Conservation (phyloP, 2,888 invertebrate species). For the Cataglyphis albicans region DNA sequence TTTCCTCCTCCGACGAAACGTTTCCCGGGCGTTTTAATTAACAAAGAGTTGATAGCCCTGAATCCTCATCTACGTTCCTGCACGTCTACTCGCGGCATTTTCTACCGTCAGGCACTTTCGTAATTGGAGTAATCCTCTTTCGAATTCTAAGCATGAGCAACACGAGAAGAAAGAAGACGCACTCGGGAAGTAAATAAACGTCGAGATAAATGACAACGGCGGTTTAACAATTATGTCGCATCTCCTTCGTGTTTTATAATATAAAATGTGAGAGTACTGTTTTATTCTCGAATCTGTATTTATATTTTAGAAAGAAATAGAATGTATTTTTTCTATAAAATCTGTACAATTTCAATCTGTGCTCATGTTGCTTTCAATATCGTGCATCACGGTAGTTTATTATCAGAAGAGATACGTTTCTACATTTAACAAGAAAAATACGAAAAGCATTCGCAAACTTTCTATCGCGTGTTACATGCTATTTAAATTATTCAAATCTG, state of each 20-base stretch:
- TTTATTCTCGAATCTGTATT: not conserved
- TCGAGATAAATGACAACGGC: constrained; percentile 45
- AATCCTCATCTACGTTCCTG: constrained; percentile 56
- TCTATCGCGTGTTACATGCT: no score
- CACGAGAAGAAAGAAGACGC: constrained; percentile 16
- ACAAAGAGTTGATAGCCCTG: constrained; percentile 65
- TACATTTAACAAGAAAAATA: not conserved
- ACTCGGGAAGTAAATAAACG: constrained; percentile 42
- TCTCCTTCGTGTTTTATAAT: not conserved
- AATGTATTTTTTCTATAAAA: not conserved
- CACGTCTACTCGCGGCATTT: constrained; percentile 43
- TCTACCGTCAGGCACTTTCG: constrained; percentile 39
- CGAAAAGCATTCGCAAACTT: no score
- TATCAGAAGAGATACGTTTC: not conserved
- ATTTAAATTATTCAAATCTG: no score
- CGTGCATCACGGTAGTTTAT: not conserved
- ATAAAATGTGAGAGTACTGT: not conserved
- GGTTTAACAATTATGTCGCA: constrained; percentile 37
- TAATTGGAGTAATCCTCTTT: constrained; percentile 53
- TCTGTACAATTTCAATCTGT: not conserved
- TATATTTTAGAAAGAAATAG: not conserved
- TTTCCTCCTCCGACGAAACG: constrained; percentile 23
- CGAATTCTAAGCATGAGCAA: constrained; percentile 51
- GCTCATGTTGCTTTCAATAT: not conserved
- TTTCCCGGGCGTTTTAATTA: constrained; percentile 68